A percentile compares a stretch with the other conserved stretches of the same genome.
These are phyloP conservation scores for Potamilus streckersoni DNA, from an alignment of 1,140 invertebrate genomes.

Conservation along the genomic window DNA sequence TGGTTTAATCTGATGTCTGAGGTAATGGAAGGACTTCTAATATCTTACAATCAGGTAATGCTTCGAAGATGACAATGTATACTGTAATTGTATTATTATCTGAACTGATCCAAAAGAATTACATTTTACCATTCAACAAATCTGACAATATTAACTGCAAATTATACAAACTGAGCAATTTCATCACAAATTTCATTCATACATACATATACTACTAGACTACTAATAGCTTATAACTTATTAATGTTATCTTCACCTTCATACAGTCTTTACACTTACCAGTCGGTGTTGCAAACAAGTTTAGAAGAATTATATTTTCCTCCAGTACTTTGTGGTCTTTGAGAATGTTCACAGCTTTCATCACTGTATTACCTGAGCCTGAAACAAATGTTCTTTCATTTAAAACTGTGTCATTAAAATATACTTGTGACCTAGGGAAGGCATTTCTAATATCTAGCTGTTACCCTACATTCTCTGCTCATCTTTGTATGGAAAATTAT, in stretches of 20 bases:
- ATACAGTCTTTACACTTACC: conserved; percentile 56
- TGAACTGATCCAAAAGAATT: no score
- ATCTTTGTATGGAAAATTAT: neutral
- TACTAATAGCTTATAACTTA: no score
- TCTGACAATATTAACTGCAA: no score
- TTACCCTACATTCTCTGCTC: neutral
- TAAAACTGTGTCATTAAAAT: neutral
- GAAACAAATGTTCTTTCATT: conserved; percentile 27
- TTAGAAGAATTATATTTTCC: conserved; percentile 94
- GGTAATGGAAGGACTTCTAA: no score
- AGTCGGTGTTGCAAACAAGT: conserved; percentile 94
- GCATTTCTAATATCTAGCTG: neutral
- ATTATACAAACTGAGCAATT: no score
- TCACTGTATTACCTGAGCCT: conserved; percentile 93
- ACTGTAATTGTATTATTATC: no score
- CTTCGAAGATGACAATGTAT: no score
- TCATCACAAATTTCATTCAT: no score
- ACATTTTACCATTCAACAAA: no score
- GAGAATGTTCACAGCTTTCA: conserved; percentile 92
- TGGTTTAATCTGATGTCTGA: no score
- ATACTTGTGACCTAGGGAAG: neutral
- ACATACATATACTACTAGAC: no score
- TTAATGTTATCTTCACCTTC: neutral
- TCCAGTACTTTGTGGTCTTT: conserved; percentile 93
- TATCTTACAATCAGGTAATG: no score